Percentiles rank a stretch among this genome's conserved stretches.
These are phyloP conservation scores for Pluvialis apricaria DNA, from an alignment of 2,113 vertebrate genomes.

Conservation along the genomic window DNA sequence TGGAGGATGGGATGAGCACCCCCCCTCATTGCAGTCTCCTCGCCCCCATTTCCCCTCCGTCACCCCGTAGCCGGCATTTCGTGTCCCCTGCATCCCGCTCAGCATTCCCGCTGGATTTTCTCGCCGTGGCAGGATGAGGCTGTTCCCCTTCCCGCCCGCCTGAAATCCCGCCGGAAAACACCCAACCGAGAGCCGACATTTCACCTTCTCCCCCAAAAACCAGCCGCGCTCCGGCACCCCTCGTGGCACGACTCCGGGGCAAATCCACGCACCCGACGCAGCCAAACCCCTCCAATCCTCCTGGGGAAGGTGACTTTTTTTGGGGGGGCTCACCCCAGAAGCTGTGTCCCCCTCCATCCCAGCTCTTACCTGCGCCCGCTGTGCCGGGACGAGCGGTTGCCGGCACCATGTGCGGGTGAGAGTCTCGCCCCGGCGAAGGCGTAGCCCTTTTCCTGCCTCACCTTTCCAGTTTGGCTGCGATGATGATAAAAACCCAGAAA, in stretches of 20 bases:
- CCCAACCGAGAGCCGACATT: neutral
- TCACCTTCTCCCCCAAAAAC: accelerated
- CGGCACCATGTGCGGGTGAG: neutral
- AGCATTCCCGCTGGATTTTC: neutral
- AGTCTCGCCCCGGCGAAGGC: constrained; percentile 4
- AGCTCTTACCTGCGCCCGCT: neutral
- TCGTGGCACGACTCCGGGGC: accelerated
- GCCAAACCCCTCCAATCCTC: too few relatives aligned
- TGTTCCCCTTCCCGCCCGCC: neutral
- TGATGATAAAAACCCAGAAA: neutral
- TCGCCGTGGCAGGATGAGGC: neutral
- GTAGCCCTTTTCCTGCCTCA: constrained; percentile 52
- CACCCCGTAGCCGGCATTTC: accelerated
- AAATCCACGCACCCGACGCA: accelerated
- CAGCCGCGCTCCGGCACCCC: accelerated
- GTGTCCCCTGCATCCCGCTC: neutral
- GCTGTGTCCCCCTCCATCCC: accelerated
- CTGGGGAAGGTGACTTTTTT: accelerated
- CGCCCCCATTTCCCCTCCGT: neutral
- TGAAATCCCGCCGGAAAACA: neutral
- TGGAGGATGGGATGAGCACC: neutral
- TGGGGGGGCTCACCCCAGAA: neutral
- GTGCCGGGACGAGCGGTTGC: neutral
- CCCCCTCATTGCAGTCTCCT: neutral
- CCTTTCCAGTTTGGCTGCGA: constrained; percentile 60